Percentiles rank a stretch among this genome's conserved stretches.
These are phyloP conservation scores for Macrocentrus cingulum DNA, from an alignment of 1,140 invertebrate genomes.

Conservation along the genomic window DNA sequence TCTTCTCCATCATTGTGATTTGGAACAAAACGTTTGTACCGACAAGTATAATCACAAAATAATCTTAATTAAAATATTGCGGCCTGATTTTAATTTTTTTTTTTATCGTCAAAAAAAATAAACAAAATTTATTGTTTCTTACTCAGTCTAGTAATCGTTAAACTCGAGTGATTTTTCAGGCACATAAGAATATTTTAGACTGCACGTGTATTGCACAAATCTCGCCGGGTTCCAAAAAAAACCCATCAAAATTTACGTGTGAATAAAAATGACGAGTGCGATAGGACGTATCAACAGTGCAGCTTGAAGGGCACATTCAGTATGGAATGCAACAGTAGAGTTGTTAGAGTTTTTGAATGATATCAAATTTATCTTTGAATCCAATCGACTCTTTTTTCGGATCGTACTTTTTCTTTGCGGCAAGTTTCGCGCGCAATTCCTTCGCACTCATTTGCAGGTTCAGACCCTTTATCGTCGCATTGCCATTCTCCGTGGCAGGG, in stretches of 20 bases:
- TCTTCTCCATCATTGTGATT: too few relatives aligned
- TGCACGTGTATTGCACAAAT: too few relatives aligned
- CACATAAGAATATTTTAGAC: too few relatives aligned
- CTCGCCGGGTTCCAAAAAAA: too few relatives aligned
- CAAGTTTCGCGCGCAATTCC: constrained; percentile 81
- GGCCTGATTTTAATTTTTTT: too few relatives aligned
- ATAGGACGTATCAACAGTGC: background rate
- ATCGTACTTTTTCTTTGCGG: constrained; percentile 82
- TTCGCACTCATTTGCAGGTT: constrained; percentile 86
- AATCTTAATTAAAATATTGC: too few relatives aligned
- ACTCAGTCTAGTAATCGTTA: too few relatives aligned
- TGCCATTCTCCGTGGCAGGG: constrained; percentile 33
- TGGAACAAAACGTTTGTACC: too few relatives aligned
- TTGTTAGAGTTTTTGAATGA: constrained; percentile 83
- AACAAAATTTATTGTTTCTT: too few relatives aligned
- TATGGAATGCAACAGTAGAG: background rate
- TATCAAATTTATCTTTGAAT: constrained; percentile 89
- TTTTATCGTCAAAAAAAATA: too few relatives aligned
- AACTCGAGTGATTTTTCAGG: too few relatives aligned
- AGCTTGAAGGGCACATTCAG: background rate
- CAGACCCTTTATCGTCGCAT: constrained; percentile 50
- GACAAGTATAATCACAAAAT: too few relatives aligned
- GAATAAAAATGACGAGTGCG: background rate
- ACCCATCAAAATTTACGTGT: background rate
- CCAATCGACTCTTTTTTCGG: constrained; percentile 86